Percentiles rank a stretch among this genome's conserved stretches.
These are phyloP conservation scores for Meghimatium bilineatum DNA, from an alignment of 2,888 invertebrate genomes.

Conservation along the genomic window DNA sequence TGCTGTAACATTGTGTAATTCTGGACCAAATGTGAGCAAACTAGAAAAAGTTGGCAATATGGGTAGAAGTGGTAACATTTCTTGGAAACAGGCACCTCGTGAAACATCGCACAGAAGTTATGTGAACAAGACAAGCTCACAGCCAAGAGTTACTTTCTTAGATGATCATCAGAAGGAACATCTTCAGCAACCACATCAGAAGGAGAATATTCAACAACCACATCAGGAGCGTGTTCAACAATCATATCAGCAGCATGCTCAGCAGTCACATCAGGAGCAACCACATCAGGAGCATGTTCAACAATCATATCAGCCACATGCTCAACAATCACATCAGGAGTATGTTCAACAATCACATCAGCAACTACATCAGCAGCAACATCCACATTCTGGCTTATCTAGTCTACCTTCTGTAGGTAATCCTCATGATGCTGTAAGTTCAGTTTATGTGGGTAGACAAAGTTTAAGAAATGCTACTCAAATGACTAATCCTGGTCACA, in stretches of 20 bases:
- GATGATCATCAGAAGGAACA: conserved; percentile 3
- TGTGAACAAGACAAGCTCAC: conserved; percentile 2
- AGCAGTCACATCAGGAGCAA: conserved; percentile 11
- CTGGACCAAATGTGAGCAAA: conserved; percentile 4
- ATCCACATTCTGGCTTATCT: background rate
- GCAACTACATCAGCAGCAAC: background rate
- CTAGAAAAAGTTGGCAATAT: background rate
- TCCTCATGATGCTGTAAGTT: background rate
- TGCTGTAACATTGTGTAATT: background rate
- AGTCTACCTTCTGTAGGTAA: background rate
- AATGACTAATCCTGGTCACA: conserved; percentile 9
- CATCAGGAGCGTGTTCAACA: conserved; percentile 19
- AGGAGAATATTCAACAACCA: background rate
- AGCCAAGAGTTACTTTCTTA: conserved; percentile 38
- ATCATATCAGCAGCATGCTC: background rate
- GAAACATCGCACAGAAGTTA: background rate
- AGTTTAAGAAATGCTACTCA: background rate
- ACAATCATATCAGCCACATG: background rate
- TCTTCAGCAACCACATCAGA: background rate
- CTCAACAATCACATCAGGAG: background rate
- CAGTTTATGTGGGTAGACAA: background rate
- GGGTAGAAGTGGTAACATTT: conserved; percentile 10
- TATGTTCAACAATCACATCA: background rate
- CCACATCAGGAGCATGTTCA: background rate
- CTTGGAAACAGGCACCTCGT: background rate